phyloP scores from a whole-genome alignment of 2,888 invertebrate genomes.

The Mesorhabditis sp. region DNA sequence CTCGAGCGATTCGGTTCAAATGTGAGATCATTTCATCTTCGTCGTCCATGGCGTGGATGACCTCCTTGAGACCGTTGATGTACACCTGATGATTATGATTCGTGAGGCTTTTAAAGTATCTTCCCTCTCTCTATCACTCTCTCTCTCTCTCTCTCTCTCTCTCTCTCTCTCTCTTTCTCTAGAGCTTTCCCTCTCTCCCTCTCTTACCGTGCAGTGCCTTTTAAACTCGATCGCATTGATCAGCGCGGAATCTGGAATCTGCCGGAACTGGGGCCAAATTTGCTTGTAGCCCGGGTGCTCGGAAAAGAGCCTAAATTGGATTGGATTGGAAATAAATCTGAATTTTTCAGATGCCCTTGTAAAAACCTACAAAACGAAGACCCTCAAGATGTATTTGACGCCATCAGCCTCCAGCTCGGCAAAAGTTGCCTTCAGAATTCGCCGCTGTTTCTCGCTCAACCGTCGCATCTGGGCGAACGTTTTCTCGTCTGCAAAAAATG shows the following conservation, averaged over 20 bases:
- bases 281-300: constrained; percentile 52
- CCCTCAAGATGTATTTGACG: constrained; percentile 33
- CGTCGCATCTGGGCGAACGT: constrained; percentile 32
- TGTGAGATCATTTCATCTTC: constrained; percentile 35
- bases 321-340: background rate
- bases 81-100: constrained; percentile 25
- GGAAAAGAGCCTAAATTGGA: constrained; percentile 41
- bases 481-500: constrained; percentile 26
- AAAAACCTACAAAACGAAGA: constrained; percentile 31
- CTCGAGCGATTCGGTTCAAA: constrained; percentile 42
- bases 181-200: background rate
- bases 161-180: background rate
- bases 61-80: constrained; percentile 43
- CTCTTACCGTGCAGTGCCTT: constrained; percentile 27
- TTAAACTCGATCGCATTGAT: constrained; percentile 48
- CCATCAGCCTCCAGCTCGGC: constrained; percentile 32
- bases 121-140: background rate
- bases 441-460: constrained; percentile 31
- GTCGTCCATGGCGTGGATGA: constrained; percentile 51
- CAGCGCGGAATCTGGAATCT: constrained; percentile 50
- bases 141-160: background rate
- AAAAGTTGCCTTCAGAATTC: constrained; percentile 39
- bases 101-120: no score
- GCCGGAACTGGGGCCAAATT: constrained; percentile 54
- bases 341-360: no score